Percentiles rank a stretch among this genome's conserved stretches.
phyloP scores from a whole-genome alignment of 2,113 vertebrate genomes.

The Ctenodactylus gundi region DNA sequence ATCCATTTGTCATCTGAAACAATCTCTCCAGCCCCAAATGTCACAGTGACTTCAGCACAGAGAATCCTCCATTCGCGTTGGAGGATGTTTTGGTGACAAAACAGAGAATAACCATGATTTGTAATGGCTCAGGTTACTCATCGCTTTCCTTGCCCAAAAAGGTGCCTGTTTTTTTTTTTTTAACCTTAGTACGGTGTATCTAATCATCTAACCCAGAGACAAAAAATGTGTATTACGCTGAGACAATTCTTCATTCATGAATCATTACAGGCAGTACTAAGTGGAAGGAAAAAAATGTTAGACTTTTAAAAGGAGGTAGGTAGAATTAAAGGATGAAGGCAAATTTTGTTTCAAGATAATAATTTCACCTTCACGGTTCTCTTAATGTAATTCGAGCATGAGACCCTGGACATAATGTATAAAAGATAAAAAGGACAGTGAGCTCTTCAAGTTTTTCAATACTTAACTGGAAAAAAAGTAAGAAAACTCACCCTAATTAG shows the following conservation, averaged over 20 bases:
- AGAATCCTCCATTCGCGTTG: background rate
- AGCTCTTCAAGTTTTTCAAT: constrained; percentile 55
- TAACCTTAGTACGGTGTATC: background rate
- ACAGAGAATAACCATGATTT: background rate
- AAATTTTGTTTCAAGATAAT: constrained; percentile 45
- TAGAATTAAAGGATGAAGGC: background rate
- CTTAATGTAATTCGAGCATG: constrained; percentile 52
- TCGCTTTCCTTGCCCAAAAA: background rate
- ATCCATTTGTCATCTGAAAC: background rate
- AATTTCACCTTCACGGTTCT: constrained; percentile 7
- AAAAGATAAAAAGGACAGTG: constrained; percentile 27
- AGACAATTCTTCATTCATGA: constrained; percentile 10
- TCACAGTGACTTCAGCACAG: background rate
- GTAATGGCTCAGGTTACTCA: background rate
- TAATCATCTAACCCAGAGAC: background rate
- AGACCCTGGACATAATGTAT: constrained; percentile 55
- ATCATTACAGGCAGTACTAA: constrained; percentile 17
- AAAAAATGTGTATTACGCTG: background rate
- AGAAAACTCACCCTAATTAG: constrained; percentile 56
- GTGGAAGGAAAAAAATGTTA: background rate
- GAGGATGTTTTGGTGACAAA: background rate
- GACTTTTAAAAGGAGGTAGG: constrained; percentile 12
- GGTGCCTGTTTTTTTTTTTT: constrained; percentile 14
- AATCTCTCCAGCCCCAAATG: background rate
- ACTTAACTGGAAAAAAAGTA: constrained; percentile 27